Conservation (phyloP, 2,113 vertebrate species). For the Corythaeola cristata region DNA sequence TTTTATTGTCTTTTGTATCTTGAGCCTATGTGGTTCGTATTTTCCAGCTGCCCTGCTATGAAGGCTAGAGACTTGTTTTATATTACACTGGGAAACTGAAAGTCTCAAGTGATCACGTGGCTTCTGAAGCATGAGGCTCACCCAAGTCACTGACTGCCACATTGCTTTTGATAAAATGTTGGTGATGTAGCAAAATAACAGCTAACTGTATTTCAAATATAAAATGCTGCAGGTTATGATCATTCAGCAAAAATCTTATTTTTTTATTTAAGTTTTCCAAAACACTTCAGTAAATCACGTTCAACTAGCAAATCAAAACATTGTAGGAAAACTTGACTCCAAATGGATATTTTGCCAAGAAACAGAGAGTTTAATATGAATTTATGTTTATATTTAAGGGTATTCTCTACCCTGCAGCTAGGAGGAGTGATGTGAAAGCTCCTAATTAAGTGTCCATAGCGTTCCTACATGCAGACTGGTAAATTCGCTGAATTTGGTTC, state of each 20-base stretch:
- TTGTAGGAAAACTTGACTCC: not conserved
- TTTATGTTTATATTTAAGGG: not conserved
- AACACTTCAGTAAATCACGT: not conserved
- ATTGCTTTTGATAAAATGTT: not conserved
- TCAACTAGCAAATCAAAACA: not conserved
- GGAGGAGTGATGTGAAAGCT: not conserved
- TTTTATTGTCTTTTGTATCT: not conserved
- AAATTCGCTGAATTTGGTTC: not conserved
- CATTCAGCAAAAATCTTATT: not conserved
- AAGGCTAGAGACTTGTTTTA: not conserved
- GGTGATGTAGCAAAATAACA: not conserved
- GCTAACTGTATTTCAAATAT: not conserved
- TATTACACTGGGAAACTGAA: not conserved
- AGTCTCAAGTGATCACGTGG: not conserved
- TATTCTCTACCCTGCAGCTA: not conserved
- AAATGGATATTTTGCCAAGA: not conserved
- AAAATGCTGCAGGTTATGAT: not conserved
- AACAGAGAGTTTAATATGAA: not conserved
- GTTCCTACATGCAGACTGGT: not conserved
- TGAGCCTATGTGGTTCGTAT: not conserved
- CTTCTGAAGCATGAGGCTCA: not conserved
- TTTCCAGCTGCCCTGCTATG: not conserved
- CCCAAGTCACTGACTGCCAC: not conserved
- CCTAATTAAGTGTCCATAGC: not conserved
- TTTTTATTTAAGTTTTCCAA: not conserved